Percentiles rank a stretch among this genome's conserved stretches.
These are phyloP conservation scores for Vanacampus margaritifer DNA, from an alignment of 2,113 vertebrate species.

Conservation along the genomic window DNA sequence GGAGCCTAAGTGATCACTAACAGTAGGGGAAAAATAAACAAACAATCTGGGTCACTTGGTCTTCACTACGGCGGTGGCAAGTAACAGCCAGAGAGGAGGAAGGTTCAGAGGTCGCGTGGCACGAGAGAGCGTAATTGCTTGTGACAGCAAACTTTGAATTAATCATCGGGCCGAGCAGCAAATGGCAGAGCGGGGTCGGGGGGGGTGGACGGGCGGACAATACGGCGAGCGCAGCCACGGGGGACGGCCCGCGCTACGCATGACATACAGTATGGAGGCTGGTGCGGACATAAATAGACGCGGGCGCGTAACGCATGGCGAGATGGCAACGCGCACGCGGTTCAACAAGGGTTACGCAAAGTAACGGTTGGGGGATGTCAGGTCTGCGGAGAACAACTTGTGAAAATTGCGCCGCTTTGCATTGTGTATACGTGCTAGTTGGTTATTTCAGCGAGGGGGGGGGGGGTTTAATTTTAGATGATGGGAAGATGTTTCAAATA, in stretches of 20 bases:
- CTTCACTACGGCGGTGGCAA: constrained; percentile 37
- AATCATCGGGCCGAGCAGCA: constrained; percentile 54
- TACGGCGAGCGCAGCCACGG: constrained; percentile 21
- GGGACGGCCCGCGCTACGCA: constrained; percentile 28
- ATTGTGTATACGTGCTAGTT: background rate
- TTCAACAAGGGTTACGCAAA: background rate
- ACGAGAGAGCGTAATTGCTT: constrained; percentile 44
- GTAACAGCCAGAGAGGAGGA: constrained; percentile 35
- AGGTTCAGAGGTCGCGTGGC: constrained; percentile 45
- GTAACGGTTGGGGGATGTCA: background rate
- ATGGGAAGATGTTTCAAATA: too few relatives aligned
- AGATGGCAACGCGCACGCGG: constrained; percentile 1
- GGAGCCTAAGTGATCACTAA: constrained; percentile 44
- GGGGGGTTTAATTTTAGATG: too few relatives aligned
- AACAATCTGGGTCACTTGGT: constrained; percentile 52
- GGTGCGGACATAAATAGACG: constrained; percentile 8
- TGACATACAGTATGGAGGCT: constrained; percentile 25
- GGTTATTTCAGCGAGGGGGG: too few relatives aligned
- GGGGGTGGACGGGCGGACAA: constrained; percentile 4
- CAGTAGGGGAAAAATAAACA: constrained; percentile 37
- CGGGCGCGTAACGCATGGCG: background rate
- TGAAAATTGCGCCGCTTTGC: background rate
- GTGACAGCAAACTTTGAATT: constrained; percentile 62
- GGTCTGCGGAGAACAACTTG: too few relatives aligned
- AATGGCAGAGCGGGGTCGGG: constrained; percentile 48